Conservation (phyloP, 2,113 vertebrate species). For the Penelope pileata region DNA sequence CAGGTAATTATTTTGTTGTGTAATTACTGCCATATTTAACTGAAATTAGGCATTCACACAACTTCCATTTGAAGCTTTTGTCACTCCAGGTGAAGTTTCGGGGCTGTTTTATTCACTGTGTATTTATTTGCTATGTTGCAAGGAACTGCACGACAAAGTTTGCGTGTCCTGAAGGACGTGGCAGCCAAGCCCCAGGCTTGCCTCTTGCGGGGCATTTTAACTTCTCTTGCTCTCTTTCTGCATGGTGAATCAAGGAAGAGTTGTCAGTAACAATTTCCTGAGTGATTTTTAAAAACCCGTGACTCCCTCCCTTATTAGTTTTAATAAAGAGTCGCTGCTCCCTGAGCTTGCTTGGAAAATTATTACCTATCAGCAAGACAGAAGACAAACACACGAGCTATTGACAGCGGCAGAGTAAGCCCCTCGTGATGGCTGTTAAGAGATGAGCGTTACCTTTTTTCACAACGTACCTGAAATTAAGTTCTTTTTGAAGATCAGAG, state of each 20-base stretch:
- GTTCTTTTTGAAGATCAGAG: background rate
- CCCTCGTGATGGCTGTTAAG: constrained; percentile 18
- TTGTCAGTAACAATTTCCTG: constrained; percentile 72
- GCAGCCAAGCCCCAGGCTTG: background rate
- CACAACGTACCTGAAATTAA: constrained; percentile 24
- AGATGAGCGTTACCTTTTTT: background rate
- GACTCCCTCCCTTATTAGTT: constrained; percentile 70
- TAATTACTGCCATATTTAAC: background rate
- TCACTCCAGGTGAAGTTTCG: background rate
- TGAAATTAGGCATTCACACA: background rate
- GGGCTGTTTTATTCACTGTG: fast-evolving
- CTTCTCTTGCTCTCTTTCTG: background rate
- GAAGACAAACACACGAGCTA: constrained; percentile 69
- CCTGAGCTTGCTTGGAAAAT: constrained; percentile 75
- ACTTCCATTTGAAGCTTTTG: fast-evolving
- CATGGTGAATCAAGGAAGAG: constrained; percentile 21
- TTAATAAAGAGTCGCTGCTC: constrained; percentile 77
- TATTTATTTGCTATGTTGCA: background rate
- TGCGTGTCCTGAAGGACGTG: fast-evolving
- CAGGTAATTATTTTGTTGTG: background rate
- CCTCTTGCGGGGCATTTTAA: background rate
- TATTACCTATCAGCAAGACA: constrained; percentile 81
- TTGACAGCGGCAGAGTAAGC: constrained; percentile 68
- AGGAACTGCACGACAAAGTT: background rate
- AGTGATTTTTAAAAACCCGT: constrained; percentile 71